phyloP scores from a whole-genome alignment of 2,797 vertebrate species.

The Amblyraja radiata region DNA sequence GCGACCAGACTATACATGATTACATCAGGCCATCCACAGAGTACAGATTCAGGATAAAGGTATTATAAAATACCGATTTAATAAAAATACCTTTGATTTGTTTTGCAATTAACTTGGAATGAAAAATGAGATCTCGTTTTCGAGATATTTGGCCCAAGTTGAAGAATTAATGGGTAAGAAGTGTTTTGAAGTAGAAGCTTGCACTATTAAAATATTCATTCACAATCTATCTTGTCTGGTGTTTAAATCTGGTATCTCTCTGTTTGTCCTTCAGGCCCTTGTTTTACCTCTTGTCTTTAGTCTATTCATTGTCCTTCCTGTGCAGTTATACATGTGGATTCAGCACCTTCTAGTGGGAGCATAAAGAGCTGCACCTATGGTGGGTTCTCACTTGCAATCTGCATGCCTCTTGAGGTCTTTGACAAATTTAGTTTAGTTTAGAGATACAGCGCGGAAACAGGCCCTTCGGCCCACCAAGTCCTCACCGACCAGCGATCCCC shows the following conservation, averaged over 20 bases:
- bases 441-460: no score
- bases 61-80: no score
- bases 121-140: not conserved
- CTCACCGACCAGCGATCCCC: no score
- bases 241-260: not conserved
- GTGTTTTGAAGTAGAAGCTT: not conserved
- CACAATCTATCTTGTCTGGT: not conserved
- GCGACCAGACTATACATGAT: no score
- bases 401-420: not conserved
- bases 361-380: not conserved
- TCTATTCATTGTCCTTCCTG: not conserved
- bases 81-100: not conserved
- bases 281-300: not conserved
- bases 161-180: not conserved
- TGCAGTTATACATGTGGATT: slow-evolving; percentile 21
- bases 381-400: not conserved
- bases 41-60: no score
- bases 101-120: slow-evolving; percentile 15
- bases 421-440: not conserved
- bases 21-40: no score
- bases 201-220: not conserved
- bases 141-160: not conserved
- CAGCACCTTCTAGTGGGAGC: slow-evolving; percentile 23
- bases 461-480: no score
- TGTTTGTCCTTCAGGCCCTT: not conserved